These are phyloP conservation scores for Diloba caeruleocephala DNA, from an alignment of 2,888 invertebrate genomes.

Conservation along the genomic window DNA sequence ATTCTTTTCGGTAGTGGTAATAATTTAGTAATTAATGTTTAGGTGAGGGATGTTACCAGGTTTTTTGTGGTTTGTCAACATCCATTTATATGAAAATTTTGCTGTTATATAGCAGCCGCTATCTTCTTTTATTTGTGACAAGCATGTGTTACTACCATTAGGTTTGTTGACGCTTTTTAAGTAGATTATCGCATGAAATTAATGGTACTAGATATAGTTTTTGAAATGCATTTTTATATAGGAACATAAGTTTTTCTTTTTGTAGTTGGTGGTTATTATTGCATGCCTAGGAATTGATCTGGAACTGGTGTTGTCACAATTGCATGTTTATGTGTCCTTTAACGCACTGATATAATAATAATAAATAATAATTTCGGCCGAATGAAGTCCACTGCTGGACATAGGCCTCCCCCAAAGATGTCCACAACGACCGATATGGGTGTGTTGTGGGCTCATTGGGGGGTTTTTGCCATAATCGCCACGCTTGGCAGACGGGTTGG, in stretches of 20 bases:
- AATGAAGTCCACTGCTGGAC: too few species aligned
- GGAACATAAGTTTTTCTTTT: conserved; percentile 41
- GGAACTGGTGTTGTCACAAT: conserved; percentile 62
- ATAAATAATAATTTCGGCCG: too few species aligned
- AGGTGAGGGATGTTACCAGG: conserved; percentile 75
- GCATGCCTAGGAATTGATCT: conserved; percentile 51
- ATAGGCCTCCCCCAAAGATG: too few species aligned
- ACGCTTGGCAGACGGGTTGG: too few species aligned
- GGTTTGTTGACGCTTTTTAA: conserved; percentile 56
- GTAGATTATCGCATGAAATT: conserved; percentile 49
- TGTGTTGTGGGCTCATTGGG: too few species aligned
- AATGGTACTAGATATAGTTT: conserved; percentile 48
- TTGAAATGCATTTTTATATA: conserved; percentile 37
- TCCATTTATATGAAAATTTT: conserved; percentile 66
- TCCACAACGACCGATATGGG: too few species aligned
- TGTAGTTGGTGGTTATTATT: conserved; percentile 51
- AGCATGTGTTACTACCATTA: conserved; percentile 58
- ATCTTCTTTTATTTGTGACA: conserved; percentile 57
- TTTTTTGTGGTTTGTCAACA: conserved; percentile 72
- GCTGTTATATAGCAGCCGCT: conserved; percentile 74
- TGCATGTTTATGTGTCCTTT: conserved; percentile 85
- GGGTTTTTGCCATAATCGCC: too few species aligned
- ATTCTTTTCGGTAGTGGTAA: conserved; percentile 64
- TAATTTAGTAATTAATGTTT: conserved; percentile 66
- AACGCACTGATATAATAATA: conserved; percentile 87